phyloP scores from a whole-genome alignment of 1,140 invertebrate genomes.

The Epicauta chinensis region DNA sequence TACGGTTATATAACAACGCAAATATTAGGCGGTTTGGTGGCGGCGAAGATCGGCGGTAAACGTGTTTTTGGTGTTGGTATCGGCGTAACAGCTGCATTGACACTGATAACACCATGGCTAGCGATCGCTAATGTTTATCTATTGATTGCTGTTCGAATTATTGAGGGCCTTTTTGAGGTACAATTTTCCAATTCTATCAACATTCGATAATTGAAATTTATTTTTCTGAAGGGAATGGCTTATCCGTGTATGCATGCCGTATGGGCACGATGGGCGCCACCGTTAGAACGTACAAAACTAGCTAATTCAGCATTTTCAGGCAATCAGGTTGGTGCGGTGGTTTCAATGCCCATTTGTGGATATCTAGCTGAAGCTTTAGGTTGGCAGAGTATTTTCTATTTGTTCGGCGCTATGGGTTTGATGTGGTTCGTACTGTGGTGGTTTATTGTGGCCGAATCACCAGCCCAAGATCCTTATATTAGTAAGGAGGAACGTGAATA shows the following conservation, averaged over 20 bases:
- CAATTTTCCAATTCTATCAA: slow-evolving; percentile 25
- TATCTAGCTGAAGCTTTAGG: slow-evolving; percentile 64
- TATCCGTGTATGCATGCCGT: slow-evolving; percentile 86
- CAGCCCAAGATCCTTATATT: slow-evolving; percentile 70
- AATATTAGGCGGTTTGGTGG: slow-evolving; percentile 53
- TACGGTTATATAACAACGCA: slow-evolving; percentile 73
- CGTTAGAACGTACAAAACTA: slow-evolving; percentile 69
- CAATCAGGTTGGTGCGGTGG: slow-evolving; percentile 74
- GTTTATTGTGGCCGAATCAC: slow-evolving; percentile 65
- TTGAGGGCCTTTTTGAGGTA: slow-evolving; percentile 88
- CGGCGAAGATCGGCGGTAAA: slow-evolving; percentile 52
- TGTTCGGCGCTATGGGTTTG: slow-evolving; percentile 66
- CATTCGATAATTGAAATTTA: not conserved
- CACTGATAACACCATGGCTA: slow-evolving; percentile 73
- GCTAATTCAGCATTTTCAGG: slow-evolving; percentile 76
- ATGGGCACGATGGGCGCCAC: slow-evolving; percentile 85
- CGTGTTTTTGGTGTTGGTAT: slow-evolving; percentile 74
- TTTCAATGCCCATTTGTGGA: slow-evolving; percentile 71
- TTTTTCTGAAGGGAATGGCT: slow-evolving; percentile 89
- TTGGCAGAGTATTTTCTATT: slow-evolving; percentile 85
- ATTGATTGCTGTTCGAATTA: slow-evolving; percentile 67
- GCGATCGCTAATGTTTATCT: slow-evolving; percentile 64
- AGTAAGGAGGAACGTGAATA: slow-evolving; percentile 68
- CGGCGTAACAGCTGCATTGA: slow-evolving; percentile 70
- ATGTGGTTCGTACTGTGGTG: slow-evolving; percentile 69